Conservation (phyloP, 2,113 vertebrate species). For the Corythaixoides concolor region DNA sequence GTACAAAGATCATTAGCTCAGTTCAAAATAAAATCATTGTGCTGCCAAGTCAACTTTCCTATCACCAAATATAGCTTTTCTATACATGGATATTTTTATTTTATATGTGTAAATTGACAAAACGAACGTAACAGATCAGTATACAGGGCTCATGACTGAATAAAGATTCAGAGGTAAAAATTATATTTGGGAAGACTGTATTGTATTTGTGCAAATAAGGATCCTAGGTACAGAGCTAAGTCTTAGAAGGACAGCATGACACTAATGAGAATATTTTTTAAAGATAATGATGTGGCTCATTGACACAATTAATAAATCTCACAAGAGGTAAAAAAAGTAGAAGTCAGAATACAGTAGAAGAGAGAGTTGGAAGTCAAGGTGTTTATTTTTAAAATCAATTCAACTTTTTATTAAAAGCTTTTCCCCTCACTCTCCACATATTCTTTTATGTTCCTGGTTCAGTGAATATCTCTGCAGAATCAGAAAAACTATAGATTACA, state of each 20-base stretch:
- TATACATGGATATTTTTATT: neutral
- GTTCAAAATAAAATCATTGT: neutral
- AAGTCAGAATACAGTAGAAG: neutral
- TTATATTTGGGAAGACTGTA: neutral
- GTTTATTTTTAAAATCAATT: neutral
- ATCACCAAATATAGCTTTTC: neutral
- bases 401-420: slow-evolving; percentile 3
- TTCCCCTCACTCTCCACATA: neutral
- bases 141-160: neutral
- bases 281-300: neutral
- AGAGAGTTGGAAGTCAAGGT: neutral
- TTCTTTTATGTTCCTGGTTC: neutral
- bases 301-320: neutral
- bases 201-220: neutral
- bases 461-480: slow-evolving; percentile 20
- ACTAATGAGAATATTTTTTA: neutral
- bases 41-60: neutral
- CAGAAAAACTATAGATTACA: slow-evolving; percentile 65
- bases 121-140: neutral
- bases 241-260: neutral
- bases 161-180: neutral
- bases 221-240: neutral
- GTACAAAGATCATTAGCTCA: neutral
- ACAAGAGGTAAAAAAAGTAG: neutral
- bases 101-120: neutral